Percentiles rank a stretch among this genome's conserved stretches.
These are phyloP conservation scores for Ophonus ardosiacus DNA, from an alignment of 2,888 invertebrate species.

Conservation along the genomic window DNA sequence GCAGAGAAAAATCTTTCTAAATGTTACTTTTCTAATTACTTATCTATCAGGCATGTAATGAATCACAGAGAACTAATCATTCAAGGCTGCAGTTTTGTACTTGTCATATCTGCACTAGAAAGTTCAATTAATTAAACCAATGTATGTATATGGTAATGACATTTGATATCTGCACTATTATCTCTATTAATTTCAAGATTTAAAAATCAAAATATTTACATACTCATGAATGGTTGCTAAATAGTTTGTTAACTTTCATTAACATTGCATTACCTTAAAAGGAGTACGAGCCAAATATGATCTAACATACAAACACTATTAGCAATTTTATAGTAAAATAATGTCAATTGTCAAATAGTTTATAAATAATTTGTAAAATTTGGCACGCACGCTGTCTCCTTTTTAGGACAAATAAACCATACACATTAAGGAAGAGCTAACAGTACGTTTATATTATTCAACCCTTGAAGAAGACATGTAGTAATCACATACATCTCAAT, in stretches of 20 bases:
- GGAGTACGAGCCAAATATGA: conserved; percentile 50
- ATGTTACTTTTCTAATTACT: conserved; percentile 59
- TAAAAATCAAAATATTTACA: conserved; percentile 19
- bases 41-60: conserved; percentile 49
- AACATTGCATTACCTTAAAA: conserved; percentile 58
- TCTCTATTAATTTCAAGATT: conserved; percentile 40
- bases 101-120: conserved; percentile 54
- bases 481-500: too few relatives aligned
- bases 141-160: conserved; percentile 57
- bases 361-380: background rate
- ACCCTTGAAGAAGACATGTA: too few relatives aligned
- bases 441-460: too few relatives aligned
- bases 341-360: background rate
- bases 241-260: conserved; percentile 22
- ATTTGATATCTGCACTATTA: conserved; percentile 51
- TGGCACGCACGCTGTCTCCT: background rate
- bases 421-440: too few relatives aligned
- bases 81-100: conserved; percentile 55
- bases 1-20: conserved; percentile 50
- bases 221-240: conserved; percentile 22
- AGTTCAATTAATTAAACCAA: conserved; percentile 54
- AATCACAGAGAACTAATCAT: conserved; percentile 27
- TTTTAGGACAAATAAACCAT: background rate
- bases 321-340: background rate
- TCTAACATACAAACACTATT: background rate